Evolutionary conservation across 2,113 vertebrate species (phyloP).

Genomic region (Numenius arquata): DNA sequence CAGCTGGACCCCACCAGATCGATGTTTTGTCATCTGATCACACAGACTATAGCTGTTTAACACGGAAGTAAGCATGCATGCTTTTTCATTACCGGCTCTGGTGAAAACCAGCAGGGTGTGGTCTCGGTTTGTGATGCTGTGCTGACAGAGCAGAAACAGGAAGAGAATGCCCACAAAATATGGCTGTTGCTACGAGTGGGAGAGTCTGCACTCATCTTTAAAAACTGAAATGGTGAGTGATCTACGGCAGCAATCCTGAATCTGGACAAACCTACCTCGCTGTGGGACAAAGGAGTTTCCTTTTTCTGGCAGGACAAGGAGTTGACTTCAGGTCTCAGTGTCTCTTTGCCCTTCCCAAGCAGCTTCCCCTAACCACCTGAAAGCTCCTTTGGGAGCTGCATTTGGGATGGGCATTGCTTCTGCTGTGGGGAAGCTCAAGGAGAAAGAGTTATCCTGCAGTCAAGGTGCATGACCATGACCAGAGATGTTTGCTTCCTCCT

Average conservation of each 20-base stretch:
- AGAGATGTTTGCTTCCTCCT: not conserved
- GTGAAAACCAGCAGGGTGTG: not conserved
- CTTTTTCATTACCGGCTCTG: not conserved
- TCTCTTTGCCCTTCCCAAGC: not conserved
- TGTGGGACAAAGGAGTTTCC: not conserved
- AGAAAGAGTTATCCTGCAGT: not conserved
- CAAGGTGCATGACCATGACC: not conserved
- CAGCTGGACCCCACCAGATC: not conserved
- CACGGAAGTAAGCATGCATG: accelerated
- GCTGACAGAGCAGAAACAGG: not conserved
- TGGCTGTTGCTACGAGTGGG: not conserved
- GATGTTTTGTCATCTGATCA: not conserved
- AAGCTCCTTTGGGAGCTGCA: not conserved
- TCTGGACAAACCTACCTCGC: not conserved
- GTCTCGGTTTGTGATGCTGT: not conserved
- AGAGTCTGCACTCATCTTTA: not conserved
- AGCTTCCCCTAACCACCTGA: not conserved
- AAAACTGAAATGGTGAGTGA: not conserved
- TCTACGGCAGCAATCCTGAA: not conserved
- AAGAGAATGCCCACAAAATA: not conserved
- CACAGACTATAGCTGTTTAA: not conserved
- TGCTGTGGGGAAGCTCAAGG: not conserved
- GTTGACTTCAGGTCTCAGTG: not conserved
- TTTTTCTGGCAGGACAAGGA: not conserved
- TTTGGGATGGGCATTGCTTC: not conserved